A percentile compares a stretch with the other conserved stretches of the same genome.
phyloP scores from a whole-genome alignment of 2,797 vertebrate species.

The Capromys pilorides region DNA sequence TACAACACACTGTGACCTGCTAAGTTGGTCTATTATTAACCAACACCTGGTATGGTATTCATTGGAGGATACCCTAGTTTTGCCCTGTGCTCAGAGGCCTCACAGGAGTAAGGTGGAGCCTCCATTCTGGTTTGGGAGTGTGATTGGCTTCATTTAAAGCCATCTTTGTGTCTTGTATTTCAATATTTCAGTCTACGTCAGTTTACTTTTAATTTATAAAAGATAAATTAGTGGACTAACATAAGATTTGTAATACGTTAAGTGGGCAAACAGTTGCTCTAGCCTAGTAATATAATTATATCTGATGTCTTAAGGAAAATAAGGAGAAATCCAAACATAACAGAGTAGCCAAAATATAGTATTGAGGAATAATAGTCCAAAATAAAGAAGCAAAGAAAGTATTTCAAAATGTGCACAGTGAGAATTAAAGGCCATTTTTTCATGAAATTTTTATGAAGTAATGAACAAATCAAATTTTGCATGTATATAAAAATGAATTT shows the following conservation, averaged over 20 bases:
- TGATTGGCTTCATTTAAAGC: not conserved
- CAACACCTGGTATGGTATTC: too few species aligned
- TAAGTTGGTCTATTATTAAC: too few species aligned
- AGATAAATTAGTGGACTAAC: not conserved
- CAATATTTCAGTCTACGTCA: not conserved
- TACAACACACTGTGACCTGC: too few species aligned
- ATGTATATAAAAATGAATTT: not conserved
- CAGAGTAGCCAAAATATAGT: not conserved
- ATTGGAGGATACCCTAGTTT: too few species aligned
- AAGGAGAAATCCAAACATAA: not conserved
- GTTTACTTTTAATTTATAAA: not conserved
- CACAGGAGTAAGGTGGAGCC: accelerated
- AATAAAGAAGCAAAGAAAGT: not conserved
- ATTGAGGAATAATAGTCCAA: not conserved
- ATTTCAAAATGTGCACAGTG: not conserved
- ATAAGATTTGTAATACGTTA: not conserved
- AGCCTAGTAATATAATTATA: not conserved
- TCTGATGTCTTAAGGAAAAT: not conserved
- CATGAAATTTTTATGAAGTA: not conserved
- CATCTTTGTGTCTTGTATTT: not conserved
- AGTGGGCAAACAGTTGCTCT: not conserved
- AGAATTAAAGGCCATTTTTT: not conserved
- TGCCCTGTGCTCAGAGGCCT: too few species aligned
- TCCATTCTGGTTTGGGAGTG: not conserved
- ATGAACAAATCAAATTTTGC: not conserved